These are phyloP conservation scores for Leiothrix lutea DNA, from an alignment of 2,113 vertebrate genomes.

Conservation along the genomic window DNA sequence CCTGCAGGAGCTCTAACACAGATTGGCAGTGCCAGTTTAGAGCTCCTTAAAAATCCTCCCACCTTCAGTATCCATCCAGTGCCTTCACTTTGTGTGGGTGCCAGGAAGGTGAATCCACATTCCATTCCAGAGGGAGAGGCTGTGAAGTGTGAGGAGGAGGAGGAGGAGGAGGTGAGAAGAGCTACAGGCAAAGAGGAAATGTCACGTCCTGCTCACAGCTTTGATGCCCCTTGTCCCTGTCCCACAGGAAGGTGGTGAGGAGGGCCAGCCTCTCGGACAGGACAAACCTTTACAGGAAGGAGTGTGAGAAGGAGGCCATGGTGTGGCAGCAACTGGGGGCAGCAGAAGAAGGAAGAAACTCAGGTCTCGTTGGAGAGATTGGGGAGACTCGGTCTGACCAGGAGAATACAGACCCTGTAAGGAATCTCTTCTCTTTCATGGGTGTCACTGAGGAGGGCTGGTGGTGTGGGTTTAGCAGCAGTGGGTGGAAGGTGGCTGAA, in stretches of 20 bases:
- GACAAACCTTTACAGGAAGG: slow-evolving; percentile 93
- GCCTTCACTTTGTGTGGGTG: not conserved
- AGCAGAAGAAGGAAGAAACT: slow-evolving; percentile 73
- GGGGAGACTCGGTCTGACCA: slow-evolving; percentile 86
- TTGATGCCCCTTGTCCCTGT: not conserved
- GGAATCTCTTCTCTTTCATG: not conserved
- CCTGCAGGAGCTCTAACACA: not conserved
- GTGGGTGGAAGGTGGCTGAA: not conserved
- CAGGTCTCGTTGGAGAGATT: slow-evolving; percentile 69
- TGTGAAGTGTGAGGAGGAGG: not conserved
- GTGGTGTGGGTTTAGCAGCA: not conserved
- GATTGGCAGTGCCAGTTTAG: not conserved
- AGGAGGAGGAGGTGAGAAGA: not conserved
- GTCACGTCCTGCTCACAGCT: not conserved
- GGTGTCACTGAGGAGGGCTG: not conserved
- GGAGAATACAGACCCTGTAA: slow-evolving; percentile 84
- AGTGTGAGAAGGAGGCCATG: slow-evolving; percentile 95
- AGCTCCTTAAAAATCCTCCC: slow-evolving; percentile 15
- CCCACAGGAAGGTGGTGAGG: slow-evolving; percentile 90
- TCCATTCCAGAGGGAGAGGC: not conserved
- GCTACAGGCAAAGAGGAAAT: not conserved
- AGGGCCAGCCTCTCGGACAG: slow-evolving; percentile 93
- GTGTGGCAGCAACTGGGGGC: slow-evolving; percentile 89
- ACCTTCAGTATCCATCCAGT: not conserved
- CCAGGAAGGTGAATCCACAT: not conserved